Evolutionary conservation across 2,113 vertebrate genomes (phyloP).

Genomic region (Platysternon megacephalum): DNA sequence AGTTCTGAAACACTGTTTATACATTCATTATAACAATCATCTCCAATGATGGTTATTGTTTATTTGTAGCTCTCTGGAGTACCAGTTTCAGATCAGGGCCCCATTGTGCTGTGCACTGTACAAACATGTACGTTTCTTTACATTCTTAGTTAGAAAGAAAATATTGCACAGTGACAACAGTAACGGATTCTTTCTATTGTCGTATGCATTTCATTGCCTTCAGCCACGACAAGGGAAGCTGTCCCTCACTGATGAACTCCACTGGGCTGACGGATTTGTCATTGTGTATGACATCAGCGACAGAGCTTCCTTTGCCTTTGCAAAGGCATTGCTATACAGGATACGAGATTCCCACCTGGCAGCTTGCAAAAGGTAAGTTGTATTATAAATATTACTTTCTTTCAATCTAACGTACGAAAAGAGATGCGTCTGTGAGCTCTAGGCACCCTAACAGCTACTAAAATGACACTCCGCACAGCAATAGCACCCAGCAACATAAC

Average conservation of each 20-base stretch:
- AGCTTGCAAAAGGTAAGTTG: conserved; percentile 84
- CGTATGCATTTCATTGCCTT: neutral
- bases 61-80: neutral
- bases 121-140: neutral
- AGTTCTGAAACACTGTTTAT: neutral
- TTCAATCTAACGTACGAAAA: neutral
- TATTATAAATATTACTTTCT: neutral
- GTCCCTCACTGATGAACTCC: conserved; percentile 81
- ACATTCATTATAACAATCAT: neutral
- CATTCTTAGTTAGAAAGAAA: neutral
- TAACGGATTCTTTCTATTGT: neutral
- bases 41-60: neutral
- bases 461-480: neutral
- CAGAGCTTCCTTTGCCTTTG: conserved; percentile 86
- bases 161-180: neutral
- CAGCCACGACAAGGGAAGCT: conserved; percentile 80
- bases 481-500: neutral
- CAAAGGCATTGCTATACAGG: conserved; percentile 84
- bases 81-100: neutral
- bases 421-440: neutral
- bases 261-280: conserved; percentile 90
- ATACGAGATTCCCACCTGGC: conserved; percentile 81
- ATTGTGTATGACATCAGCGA: conserved; percentile 92
- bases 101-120: neutral
- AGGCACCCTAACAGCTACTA: neutral